Conservation (phyloP, 1,140 invertebrate genomes). For the Lucilia cuprina region DNA sequence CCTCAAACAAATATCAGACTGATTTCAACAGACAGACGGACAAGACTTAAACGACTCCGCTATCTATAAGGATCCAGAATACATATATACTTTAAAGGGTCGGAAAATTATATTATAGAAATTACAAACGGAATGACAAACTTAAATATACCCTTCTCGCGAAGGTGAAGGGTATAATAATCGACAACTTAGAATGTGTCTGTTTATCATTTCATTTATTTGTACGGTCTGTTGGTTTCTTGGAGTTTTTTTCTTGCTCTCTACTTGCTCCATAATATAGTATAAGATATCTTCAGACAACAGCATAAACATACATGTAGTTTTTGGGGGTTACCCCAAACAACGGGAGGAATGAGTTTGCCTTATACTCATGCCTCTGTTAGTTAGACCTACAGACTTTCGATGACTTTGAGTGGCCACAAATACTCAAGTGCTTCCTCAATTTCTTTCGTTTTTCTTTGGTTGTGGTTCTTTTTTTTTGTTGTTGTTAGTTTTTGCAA, state of each 20-base stretch:
- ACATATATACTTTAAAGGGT: too few relatives aligned
- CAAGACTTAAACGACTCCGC: too few relatives aligned
- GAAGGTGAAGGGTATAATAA: too few relatives aligned
- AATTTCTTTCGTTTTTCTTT: slow-evolving; percentile 26
- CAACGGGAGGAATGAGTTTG: too few relatives aligned
- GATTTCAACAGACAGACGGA: too few relatives aligned
- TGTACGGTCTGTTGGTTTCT: slow-evolving; percentile 29
- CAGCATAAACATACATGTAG: neutral
- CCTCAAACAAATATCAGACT: too few relatives aligned
- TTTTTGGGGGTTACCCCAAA: neutral
- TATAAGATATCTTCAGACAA: neutral
- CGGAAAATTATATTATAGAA: too few relatives aligned
- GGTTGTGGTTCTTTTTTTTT: neutral
- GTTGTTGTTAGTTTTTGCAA: neutral
- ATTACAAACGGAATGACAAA: too few relatives aligned
- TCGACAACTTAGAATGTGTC: slow-evolving; percentile 10
- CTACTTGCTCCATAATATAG: neutral
- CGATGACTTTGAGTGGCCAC: slow-evolving; percentile 33
- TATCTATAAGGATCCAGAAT: too few relatives aligned
- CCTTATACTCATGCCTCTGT: neutral
- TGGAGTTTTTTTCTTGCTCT: neutral
- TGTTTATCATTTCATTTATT: slow-evolving; percentile 35
- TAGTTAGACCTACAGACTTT: neutral
- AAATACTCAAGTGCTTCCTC: slow-evolving; percentile 33
- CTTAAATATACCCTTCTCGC: too few relatives aligned